A percentile compares a stretch with the other conserved stretches of the same genome.
Conservation (phyloP, 2,113 vertebrate species). For the Seriola rivoliana region DNA sequence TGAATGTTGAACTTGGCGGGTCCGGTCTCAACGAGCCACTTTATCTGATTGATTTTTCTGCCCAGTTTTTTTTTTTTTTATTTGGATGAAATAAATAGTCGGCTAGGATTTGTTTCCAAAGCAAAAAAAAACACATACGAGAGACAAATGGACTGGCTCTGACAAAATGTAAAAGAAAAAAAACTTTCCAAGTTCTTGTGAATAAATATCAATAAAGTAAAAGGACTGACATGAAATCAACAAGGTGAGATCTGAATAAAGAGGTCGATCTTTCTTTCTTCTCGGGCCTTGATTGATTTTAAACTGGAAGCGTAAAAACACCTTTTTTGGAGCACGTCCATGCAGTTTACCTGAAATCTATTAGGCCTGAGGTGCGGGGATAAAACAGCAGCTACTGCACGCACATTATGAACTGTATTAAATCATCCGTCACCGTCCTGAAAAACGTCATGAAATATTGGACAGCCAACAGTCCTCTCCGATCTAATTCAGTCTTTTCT, state of each 20-base stretch:
- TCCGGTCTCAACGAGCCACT: slow-evolving; percentile 2
- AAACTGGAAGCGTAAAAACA: not conserved
- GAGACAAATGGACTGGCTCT: not conserved
- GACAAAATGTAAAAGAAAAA: not conserved
- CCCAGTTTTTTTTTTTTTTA: not conserved
- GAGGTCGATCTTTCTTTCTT: not conserved
- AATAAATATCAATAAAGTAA: not conserved
- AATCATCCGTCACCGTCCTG: not conserved
- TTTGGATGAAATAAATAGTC: slow-evolving; percentile 5
- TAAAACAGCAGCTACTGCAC: not conserved
- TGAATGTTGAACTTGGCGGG: not conserved
- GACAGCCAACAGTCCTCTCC: too few species aligned
- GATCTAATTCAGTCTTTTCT: not conserved
- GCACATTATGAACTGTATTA: not conserved
- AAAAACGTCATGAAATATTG: not conserved
- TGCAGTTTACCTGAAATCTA: not conserved
- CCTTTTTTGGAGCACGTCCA: not conserved
- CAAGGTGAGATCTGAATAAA: not conserved
- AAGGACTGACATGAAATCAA: not conserved
- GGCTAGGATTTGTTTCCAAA: not conserved
- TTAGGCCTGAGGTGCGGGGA: not conserved
- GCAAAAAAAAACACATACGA: not conserved
- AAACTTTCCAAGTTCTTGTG: not conserved
- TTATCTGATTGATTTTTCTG: slow-evolving; percentile 17
- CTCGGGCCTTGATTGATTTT: not conserved